phyloP scores from a whole-genome alignment of 2,888 invertebrate genomes.

The Sphinx pinastri region DNA sequence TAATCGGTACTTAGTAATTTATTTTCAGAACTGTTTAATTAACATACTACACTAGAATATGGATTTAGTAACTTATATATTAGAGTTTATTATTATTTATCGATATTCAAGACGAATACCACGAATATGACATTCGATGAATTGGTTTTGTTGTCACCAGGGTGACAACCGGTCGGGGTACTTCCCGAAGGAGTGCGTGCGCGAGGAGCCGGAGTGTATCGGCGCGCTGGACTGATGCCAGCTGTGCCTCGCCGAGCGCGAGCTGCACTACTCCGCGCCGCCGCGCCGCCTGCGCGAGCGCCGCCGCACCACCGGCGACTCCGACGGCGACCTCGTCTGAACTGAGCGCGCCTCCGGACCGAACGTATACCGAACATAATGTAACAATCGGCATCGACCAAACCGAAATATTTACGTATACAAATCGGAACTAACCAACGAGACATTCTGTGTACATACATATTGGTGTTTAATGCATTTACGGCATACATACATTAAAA shows the following conservation, averaged over 20 bases:
- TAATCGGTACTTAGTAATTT: not conserved
- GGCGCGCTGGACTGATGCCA: conserved; percentile 80
- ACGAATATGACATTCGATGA: not conserved
- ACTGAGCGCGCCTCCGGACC: not conserved
- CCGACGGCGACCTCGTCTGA: conserved; percentile 48
- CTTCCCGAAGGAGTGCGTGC: conserved; percentile 92
- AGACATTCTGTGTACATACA: not conserved
- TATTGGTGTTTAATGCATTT: conserved; percentile 7
- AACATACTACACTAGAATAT: too few species aligned
- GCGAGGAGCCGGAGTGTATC: conserved; percentile 83
- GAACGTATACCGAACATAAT: not conserved
- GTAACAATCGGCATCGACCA: not conserved
- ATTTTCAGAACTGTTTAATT: not conserved
- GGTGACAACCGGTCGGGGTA: conserved; percentile 86
- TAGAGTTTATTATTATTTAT: too few species aligned
- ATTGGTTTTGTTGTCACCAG: conserved; percentile 43
- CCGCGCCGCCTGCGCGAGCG: conserved; percentile 32
- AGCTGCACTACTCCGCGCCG: conserved; percentile 53
- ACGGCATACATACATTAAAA: not conserved
- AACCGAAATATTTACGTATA: not conserved
- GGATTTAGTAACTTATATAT: too few species aligned
- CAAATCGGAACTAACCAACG: too few species aligned
- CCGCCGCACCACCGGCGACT: conserved; percentile 37
- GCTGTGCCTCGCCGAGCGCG: conserved; percentile 77
- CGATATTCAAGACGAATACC: too few species aligned